Evolutionary conservation across 2,888 invertebrate genomes (phyloP).

Genomic region (Rotaria sp.): DNA sequence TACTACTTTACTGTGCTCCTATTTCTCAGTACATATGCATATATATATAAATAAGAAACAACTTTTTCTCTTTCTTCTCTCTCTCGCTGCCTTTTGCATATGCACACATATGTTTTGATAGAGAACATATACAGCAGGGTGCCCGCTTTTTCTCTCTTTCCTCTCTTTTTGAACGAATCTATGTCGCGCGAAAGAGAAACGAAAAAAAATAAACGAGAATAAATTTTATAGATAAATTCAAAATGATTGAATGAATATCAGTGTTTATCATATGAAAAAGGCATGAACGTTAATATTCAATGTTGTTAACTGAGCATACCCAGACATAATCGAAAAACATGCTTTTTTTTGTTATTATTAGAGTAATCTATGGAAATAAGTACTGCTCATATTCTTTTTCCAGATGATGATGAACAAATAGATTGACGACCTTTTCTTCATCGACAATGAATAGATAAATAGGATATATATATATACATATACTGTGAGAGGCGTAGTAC

Average conservation of each 20-base stretch:
- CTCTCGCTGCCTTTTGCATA: not conserved
- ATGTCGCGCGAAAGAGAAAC: not conserved
- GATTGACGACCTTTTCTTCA: not conserved
- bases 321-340: not conserved
- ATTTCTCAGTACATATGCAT: not conserved
- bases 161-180: not conserved
- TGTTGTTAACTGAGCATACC: not conserved
- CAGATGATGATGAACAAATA: not conserved
- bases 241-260: not conserved
- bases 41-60: not conserved
- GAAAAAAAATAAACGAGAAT: not conserved
- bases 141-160: not conserved
- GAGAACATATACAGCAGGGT: not conserved
- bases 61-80: not conserved
- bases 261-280: not conserved
- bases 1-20: not conserved
- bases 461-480: not conserved
- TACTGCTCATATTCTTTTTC: not conserved
- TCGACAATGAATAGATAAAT: not conserved
- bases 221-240: not conserved
- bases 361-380: not conserved
- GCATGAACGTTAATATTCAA: not conserved
- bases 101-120: not conserved
- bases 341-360: not conserved
- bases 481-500: not conserved